These are phyloP conservation scores for Melinaea marsaeus DNA, from an alignment of 2,888 invertebrate species.

Conservation along the genomic window DNA sequence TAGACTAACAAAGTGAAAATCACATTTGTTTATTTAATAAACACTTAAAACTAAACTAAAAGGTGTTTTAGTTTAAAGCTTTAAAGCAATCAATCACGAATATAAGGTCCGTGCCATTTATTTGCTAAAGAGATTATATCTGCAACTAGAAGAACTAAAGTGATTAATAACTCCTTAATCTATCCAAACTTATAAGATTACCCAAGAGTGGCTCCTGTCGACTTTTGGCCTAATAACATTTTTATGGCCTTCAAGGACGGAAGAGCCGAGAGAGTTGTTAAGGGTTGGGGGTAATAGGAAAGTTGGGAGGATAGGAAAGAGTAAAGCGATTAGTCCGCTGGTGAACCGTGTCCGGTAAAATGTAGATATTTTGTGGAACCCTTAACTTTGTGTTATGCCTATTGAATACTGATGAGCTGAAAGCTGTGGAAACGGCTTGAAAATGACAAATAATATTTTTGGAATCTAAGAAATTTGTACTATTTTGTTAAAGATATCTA, in stretches of 20 bases:
- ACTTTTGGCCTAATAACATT: slow-evolving; percentile 14
- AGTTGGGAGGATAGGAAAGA: background rate
- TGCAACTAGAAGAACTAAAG: slow-evolving; percentile 18
- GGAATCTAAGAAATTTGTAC: too few relatives aligned
- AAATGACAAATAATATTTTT: too few relatives aligned
- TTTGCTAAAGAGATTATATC: background rate
- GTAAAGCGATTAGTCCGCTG: slow-evolving; percentile 19
- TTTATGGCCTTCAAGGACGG: slow-evolving; percentile 12
- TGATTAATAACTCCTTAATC: slow-evolving; percentile 29
- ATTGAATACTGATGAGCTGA: slow-evolving; percentile 23
- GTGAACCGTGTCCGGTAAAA: slow-evolving; percentile 17
- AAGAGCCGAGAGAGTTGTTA: slow-evolving; percentile 4
- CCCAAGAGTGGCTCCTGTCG: slow-evolving; percentile 4
- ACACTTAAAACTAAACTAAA: background rate
- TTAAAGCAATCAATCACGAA: background rate
- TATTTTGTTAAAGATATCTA: too few relatives aligned
- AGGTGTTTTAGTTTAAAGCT: background rate
- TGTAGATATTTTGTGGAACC: slow-evolving; percentile 20
- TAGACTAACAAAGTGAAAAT: too few relatives aligned
- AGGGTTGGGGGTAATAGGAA: background rate
- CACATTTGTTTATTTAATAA: too few relatives aligned
- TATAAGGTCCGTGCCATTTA: background rate
- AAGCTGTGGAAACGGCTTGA: slow-evolving; percentile 10
- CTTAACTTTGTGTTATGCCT: slow-evolving; percentile 19
- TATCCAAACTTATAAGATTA: slow-evolving; percentile 19